Percentiles rank a stretch among this genome's conserved stretches.
Conservation (phyloP, 2,888 invertebrate species). For the Nymphalis urticae region DNA sequence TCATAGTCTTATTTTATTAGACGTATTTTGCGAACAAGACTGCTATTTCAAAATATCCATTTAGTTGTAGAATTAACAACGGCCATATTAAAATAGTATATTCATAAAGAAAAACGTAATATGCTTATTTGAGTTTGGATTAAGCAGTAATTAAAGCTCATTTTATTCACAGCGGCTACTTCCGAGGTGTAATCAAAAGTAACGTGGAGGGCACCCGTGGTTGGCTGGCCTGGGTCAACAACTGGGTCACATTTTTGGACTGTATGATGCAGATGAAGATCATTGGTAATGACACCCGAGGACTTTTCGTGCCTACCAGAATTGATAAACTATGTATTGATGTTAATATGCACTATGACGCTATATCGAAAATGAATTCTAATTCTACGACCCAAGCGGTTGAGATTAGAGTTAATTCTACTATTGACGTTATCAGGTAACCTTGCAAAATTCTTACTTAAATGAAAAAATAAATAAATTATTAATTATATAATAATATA, state of each 20-base stretch:
- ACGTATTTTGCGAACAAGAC: too few relatives aligned
- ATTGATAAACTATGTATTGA: conserved; percentile 87
- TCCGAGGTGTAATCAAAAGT: conserved; percentile 82
- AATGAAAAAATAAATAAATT: too few relatives aligned
- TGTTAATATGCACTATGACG: conserved; percentile 81
- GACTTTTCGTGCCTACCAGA: conserved; percentile 88
- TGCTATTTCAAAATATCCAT: too few relatives aligned
- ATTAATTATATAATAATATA: too few relatives aligned
- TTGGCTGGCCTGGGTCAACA: conserved; percentile 86
- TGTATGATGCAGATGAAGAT: conserved; percentile 93
- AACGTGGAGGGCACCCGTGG: conserved; percentile 78
- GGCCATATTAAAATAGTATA: too few relatives aligned
- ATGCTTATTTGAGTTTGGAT: background rate
- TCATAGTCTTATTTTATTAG: too few relatives aligned
- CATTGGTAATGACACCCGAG: conserved; percentile 85
- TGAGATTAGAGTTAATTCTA: conserved; percentile 71
- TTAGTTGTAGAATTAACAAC: too few relatives aligned
- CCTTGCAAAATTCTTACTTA: background rate
- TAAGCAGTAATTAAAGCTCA: conserved; percentile 30
- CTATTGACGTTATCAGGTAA: conserved; percentile 76
- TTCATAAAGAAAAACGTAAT: too few relatives aligned
- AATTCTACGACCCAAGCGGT: conserved; percentile 69
- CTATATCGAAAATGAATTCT: conserved; percentile 73
- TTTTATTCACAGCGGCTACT: conserved; percentile 72
- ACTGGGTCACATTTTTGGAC: conserved; percentile 95